Evolutionary conservation across 1,140 invertebrate species (phyloP).

Genomic region (Drosophila sp.): DNA sequence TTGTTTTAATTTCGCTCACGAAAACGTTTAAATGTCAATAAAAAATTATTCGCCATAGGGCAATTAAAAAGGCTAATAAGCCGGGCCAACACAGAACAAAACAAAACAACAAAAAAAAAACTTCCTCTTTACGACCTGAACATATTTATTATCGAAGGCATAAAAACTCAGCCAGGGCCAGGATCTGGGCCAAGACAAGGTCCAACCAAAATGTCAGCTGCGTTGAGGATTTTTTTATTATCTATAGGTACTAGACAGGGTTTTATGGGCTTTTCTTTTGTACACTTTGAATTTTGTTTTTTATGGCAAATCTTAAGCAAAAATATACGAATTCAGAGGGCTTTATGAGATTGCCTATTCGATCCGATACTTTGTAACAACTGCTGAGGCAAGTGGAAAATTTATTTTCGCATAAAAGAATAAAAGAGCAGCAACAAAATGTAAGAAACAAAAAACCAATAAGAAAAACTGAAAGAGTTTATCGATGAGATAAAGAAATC

Average conservation of each 20-base stretch:
- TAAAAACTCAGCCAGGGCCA: constrained; percentile 26
- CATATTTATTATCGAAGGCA: constrained; percentile 67
- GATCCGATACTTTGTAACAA: constrained; percentile 59
- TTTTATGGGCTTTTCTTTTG: constrained; percentile 58
- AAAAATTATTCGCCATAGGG: constrained; percentile 70
- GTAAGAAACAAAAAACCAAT: neutral
- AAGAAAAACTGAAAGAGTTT: constrained; percentile 37
- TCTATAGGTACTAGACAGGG: constrained; percentile 31
- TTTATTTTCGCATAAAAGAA: constrained; percentile 67
- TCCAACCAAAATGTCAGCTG: constrained; percentile 20
- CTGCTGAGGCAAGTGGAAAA: constrained; percentile 67
- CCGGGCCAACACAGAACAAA: constrained; percentile 34
- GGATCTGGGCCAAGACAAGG: neutral
- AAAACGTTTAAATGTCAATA: constrained; percentile 67
- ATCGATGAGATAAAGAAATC: constrained; percentile 63
- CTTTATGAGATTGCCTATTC: constrained; percentile 48
- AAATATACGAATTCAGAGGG: constrained; percentile 57
- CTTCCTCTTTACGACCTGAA: constrained; percentile 58
- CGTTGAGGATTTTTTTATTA: constrained; percentile 41
- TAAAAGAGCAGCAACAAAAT: neutral
- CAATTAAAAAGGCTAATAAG: constrained; percentile 76
- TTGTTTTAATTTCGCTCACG: constrained; percentile 65
- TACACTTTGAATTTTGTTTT: constrained; percentile 29
- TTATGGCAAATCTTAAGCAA: constrained; percentile 71
- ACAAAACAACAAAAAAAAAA: constrained; percentile 35